Percentiles rank a stretch among this genome's conserved stretches.
phyloP scores from a whole-genome alignment of 1,140 invertebrate genomes.

The Bombus confusus region DNA sequence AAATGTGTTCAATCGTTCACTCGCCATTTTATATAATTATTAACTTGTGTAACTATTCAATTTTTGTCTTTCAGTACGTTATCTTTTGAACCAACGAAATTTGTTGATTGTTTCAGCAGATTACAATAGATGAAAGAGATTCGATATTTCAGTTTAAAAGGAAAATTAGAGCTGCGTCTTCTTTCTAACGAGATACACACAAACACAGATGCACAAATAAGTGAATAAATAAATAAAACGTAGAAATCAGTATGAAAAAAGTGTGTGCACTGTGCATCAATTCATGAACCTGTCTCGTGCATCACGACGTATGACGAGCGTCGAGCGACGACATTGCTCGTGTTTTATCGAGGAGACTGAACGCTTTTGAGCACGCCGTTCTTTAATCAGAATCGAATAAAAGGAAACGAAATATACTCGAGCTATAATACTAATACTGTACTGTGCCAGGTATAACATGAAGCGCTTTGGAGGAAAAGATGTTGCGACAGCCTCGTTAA shows the following conservation, averaged over 20 bases:
- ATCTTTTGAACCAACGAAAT: background rate
- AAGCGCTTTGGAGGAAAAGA: background rate
- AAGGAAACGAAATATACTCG: background rate
- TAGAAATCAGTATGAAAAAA: background rate
- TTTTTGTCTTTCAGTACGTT: background rate
- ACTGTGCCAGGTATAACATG: conserved; percentile 5
- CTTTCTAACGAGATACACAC: conserved; percentile 1
- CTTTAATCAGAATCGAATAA: conserved; percentile 13
- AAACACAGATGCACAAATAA: background rate
- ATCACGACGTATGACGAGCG: background rate
- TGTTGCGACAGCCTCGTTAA: background rate
- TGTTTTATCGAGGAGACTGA: conserved; percentile 48
- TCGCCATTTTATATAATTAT: conserved; percentile 11
- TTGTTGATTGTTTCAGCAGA: background rate
- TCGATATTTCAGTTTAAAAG: background rate
- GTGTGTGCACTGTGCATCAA: background rate
- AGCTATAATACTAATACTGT: conserved; percentile 4
- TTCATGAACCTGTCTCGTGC: conserved; percentile 23
- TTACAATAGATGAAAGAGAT: background rate
- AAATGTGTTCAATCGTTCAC: background rate
- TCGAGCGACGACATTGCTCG: background rate
- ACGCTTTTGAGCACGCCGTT: conserved; percentile 25
- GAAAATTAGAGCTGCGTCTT: conserved; percentile 2
- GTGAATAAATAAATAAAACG: background rate
- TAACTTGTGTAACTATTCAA: background rate